Percentiles rank a stretch among this genome's conserved stretches.
phyloP scores from a whole-genome alignment of 2,797 vertebrate genomes.

The Cirrhinus mrigala region DNA sequence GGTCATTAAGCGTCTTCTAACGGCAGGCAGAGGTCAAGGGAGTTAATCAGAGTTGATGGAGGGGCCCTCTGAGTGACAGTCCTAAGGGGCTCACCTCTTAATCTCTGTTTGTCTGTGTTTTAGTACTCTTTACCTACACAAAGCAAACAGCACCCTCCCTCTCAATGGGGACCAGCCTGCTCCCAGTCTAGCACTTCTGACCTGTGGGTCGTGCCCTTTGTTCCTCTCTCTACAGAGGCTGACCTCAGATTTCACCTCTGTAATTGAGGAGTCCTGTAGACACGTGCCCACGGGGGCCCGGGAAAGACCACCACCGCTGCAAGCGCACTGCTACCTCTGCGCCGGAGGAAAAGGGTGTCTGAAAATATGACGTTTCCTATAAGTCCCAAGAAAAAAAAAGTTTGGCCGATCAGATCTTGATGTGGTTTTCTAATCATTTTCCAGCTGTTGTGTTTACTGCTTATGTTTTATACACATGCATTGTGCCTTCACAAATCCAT shows the following conservation, averaged over 20 bases:
- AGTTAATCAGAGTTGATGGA: constrained; percentile 82
- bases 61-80: constrained; percentile 80
- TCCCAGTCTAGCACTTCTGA: constrained; percentile 91
- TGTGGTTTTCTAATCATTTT: not conserved
- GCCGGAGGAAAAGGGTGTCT: constrained; percentile 30
- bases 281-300: constrained; percentile 85
- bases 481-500: not conserved
- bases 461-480: not conserved
- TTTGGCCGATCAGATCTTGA: not conserved
- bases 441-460: not conserved
- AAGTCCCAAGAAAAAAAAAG: not conserved
- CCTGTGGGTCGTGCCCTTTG: constrained; percentile 95
- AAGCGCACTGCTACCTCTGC: constrained; percentile 9
- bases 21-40: constrained; percentile 73
- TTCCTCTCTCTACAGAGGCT: constrained; percentile 90
- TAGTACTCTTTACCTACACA: constrained; percentile 93
- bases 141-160: constrained; percentile 90
- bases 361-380: constrained; percentile 22
- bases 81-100: constrained; percentile 91
- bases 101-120: constrained; percentile 97
- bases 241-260: constrained; percentile 86
- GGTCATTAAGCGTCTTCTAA: constrained; percentile 66
- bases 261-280: constrained; percentile 94
- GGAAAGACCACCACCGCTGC: constrained; percentile 73
- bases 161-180: constrained; percentile 85